These are phyloP conservation scores for Anarrhichthys ocellatus DNA, from an alignment of 2,113 vertebrate genomes.

Conservation along the genomic window DNA sequence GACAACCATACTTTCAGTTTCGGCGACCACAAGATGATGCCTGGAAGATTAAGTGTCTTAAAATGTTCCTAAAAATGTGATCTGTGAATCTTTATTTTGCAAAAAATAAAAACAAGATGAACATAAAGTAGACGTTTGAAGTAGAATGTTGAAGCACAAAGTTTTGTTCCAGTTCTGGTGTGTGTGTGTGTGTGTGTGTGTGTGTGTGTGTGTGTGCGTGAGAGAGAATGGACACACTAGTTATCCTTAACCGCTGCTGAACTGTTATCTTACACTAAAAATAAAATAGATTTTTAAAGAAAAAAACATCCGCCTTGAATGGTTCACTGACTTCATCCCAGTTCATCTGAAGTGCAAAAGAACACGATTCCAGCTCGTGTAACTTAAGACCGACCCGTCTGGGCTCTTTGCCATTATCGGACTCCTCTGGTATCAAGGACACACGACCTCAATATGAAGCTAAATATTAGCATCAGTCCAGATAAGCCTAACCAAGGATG, in stretches of 20 bases:
- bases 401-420: background rate
- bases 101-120: background rate
- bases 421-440: background rate
- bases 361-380: slow-evolving; percentile 19
- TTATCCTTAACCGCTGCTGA: background rate
- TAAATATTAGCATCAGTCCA: background rate
- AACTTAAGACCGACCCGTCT: slow-evolving; percentile 10
- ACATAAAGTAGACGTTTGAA: background rate
- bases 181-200: background rate
- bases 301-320: background rate
- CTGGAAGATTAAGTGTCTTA: background rate
- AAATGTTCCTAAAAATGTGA: background rate
- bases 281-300: too few species aligned
- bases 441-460: background rate
- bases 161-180: background rate
- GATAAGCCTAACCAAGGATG: background rate
- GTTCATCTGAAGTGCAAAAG: slow-evolving; percentile 31
- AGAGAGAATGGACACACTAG: background rate
- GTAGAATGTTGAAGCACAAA: background rate
- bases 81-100: background rate
- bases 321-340: slow-evolving; percentile 5
- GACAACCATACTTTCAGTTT: too few species aligned
- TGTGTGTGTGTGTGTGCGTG: background rate
- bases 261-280: background rate
- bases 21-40: background rate